A percentile compares a stretch with the other conserved stretches of the same genome.
Evolutionary conservation across 2,797 vertebrate species (phyloP).

Genomic region (Adrianichthys oophorus): DNA sequence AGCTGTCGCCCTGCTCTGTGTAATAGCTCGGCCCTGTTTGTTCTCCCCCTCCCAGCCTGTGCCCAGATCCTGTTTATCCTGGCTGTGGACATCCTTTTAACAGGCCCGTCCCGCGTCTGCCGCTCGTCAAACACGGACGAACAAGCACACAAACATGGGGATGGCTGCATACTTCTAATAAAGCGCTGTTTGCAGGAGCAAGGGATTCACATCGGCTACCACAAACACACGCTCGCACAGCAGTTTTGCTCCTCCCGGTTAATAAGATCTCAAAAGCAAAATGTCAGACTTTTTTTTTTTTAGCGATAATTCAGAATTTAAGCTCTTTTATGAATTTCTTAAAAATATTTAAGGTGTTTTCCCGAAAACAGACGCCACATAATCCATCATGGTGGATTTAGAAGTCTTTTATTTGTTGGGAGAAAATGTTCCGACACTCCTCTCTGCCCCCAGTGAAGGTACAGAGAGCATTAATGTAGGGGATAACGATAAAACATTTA

Average conservation of each 20-base stretch:
- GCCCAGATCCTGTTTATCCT: slow-evolving; percentile 77
- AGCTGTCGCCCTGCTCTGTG: slow-evolving; percentile 78
- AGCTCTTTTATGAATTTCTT: neutral
- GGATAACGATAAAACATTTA: slow-evolving; percentile 99
- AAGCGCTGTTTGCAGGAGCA: slow-evolving; percentile 63
- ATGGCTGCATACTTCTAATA: slow-evolving; percentile 62
- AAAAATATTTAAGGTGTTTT: slow-evolving; percentile 16
- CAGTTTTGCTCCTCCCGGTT: too few relatives aligned
- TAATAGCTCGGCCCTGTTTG: slow-evolving; percentile 73
- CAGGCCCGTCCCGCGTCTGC: slow-evolving; percentile 70
- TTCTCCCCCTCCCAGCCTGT: slow-evolving; percentile 36
- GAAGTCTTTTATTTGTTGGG: slow-evolving; percentile 85
- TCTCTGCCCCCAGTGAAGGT: slow-evolving; percentile 86
- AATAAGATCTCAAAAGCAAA: slow-evolving; percentile 3
- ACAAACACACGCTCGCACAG: neutral
- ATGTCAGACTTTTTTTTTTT: neutral
- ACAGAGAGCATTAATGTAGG: slow-evolving; percentile 95
- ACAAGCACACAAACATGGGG: slow-evolving; percentile 29
- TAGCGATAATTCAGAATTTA: slow-evolving; percentile 10
- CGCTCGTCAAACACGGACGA: slow-evolving; percentile 67
- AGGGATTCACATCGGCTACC: slow-evolving; percentile 46
- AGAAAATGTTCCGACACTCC: slow-evolving; percentile 88
- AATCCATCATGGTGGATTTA: slow-evolving; percentile 72
- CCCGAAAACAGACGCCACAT: slow-evolving; percentile 9
- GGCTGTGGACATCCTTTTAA: slow-evolving; percentile 70